Percentiles rank a stretch among this genome's conserved stretches.
Evolutionary conservation across 2,797 vertebrate species (phyloP).

Genomic region (Enteromius trimaculatus): DNA sequence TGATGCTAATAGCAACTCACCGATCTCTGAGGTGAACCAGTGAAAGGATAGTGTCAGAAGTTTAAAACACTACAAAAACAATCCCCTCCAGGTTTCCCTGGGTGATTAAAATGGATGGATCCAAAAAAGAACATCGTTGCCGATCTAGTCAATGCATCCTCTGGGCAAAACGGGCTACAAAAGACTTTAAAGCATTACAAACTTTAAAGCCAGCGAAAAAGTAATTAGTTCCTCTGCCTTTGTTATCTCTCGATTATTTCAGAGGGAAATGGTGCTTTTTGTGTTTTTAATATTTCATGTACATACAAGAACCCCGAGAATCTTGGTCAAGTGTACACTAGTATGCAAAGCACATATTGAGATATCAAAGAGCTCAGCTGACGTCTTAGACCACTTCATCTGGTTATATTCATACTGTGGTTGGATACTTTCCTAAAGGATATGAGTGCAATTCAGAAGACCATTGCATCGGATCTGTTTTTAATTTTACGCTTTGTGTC

Average conservation of each 20-base stretch:
- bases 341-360: background rate
- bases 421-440: background rate
- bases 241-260: constrained; percentile 54
- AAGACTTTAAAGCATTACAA: constrained; percentile 52
- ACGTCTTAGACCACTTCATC: background rate
- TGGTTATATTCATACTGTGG: constrained; percentile 5
- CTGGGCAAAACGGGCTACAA: constrained; percentile 66
- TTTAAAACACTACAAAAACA: constrained; percentile 66
- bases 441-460: background rate
- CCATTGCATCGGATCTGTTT: background rate
- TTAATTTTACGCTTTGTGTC: constrained; percentile 24
- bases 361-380: background rate
- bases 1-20: constrained; percentile 66
- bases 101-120: constrained; percentile 70
- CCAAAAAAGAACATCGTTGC: constrained; percentile 58
- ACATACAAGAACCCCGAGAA: background rate
- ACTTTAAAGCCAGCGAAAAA: constrained; percentile 65
- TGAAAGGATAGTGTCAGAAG: constrained; percentile 63
- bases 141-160: constrained; percentile 66
- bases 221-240: constrained; percentile 62
- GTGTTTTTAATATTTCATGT: constrained; percentile 48
- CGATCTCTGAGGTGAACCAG: constrained; percentile 59
- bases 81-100: constrained; percentile 61
- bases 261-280: constrained; percentile 33
- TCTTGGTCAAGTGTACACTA: background rate